phyloP scores from a whole-genome alignment of 2,113 vertebrate species.

The Bos javanicus region DNA sequence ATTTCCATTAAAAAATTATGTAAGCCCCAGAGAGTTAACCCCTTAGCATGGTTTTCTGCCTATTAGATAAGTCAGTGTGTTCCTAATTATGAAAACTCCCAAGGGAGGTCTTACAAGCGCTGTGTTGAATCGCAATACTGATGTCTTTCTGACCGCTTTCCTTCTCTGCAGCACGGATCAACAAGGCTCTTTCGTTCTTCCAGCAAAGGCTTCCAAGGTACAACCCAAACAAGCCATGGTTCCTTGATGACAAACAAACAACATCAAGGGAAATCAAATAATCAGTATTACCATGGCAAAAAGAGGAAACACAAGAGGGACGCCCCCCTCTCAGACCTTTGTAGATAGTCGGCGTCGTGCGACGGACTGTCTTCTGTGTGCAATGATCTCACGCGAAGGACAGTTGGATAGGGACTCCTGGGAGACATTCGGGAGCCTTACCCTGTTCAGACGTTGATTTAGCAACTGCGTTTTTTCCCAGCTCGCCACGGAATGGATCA shows the following conservation, averaged over 20 bases:
- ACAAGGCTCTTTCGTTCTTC: constrained; percentile 87
- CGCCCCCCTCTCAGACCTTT: constrained; percentile 90
- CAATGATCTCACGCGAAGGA: constrained; percentile 82
- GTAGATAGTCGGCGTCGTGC: constrained; percentile 89
- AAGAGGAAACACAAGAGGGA: constrained; percentile 97
- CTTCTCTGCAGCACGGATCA: constrained; percentile 80
- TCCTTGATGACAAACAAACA: constrained; percentile 87
- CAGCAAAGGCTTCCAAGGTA: constrained; percentile 90
- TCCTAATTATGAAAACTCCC: neutral
- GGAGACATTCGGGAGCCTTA: constrained; percentile 79
- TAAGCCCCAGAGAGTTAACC: neutral
- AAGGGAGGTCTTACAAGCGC: neutral
- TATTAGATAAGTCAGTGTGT: neutral
- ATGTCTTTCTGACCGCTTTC: constrained; percentile 6
- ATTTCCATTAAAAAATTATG: neutral
- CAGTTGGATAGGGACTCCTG: constrained; percentile 82
- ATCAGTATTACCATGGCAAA: constrained; percentile 92
- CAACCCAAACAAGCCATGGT: constrained; percentile 86
- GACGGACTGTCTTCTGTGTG: constrained; percentile 80
- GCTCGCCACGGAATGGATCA: constrained; percentile 87
- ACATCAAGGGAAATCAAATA: constrained; percentile 91
- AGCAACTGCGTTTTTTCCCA: constrained; percentile 86
- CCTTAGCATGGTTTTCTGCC: neutral
- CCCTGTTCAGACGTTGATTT: constrained; percentile 83
- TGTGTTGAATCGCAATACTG: fast-evolving